Percentiles rank a stretch among this genome's conserved stretches.
Evolutionary conservation across 2,797 vertebrate species (phyloP).

Genomic region (Pithecia hirsuta): DNA sequence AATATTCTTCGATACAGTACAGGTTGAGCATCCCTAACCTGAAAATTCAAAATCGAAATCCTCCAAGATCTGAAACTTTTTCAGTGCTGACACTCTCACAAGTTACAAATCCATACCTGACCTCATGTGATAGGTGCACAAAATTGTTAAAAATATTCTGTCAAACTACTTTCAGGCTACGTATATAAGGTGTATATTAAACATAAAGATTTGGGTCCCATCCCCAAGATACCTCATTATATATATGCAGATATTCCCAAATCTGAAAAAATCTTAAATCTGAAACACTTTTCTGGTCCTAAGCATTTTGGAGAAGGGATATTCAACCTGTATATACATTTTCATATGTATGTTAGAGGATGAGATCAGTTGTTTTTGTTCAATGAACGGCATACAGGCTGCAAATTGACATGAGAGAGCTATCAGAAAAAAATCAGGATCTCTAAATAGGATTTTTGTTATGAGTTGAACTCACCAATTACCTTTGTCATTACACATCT

Average conservation of each 20-base stretch:
- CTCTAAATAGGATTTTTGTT: neutral
- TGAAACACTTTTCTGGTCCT: neutral
- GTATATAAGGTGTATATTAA: neutral
- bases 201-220: neutral
- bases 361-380: neutral
- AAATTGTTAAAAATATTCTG: neutral
- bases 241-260: neutral
- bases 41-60: neutral
- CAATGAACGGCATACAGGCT: neutral
- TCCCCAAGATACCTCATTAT: neutral
- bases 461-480: neutral
- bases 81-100: neutral
- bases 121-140: neutral
- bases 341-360: neutral
- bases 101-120: neutral
- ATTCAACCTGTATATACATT: neutral
- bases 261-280: neutral
- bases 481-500: neutral
- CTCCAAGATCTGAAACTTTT: neutral
- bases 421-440: neutral
- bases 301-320: neutral
- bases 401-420: neutral
- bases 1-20: neutral
- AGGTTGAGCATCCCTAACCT: neutral
- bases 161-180: neutral